Base-by-base conservation (phyloP, 2,888 invertebrate species). In the Pseudococcus longispinus region DNA sequence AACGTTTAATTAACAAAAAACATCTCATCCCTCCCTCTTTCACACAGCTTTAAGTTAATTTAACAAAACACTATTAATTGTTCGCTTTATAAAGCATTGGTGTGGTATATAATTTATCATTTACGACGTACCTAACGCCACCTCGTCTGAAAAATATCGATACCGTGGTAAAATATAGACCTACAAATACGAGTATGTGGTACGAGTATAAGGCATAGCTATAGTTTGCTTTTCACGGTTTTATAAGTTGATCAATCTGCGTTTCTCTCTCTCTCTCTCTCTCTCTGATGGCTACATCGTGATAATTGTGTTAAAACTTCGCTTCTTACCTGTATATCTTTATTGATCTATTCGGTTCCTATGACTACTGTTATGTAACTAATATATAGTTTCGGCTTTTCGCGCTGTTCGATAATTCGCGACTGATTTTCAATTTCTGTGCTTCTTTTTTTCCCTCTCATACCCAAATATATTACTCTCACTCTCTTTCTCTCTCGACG, bases 281-380 rank as follows among this genome's bases (percentile, higher is more conserved):
- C 37, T 37, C 70, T 70, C 70, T 70, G 70, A 70, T 70, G 70
- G 70, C 29, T 70, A 32, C 70, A 70, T 29, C 70, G 70, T 70
- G 70, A 70, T 70, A 70, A 70, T 70, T 29, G 18, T 70, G 29
- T 70, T 70, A 70, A 29, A 70, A 20, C 29, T 70, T 70, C 70
- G 32, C 29, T 70, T 29, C 70, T 70, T 70, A 70, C 15, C 29
- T 70, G 70, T 70, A 18, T 70, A 70, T 70, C 70, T 70, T 70
- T 70, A 70, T 70, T 70, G 70, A 70, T 70, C 70, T 70, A 70
- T 70, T 70, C 70, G 29, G 70, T 70, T 70, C 70, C 70, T 70
- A 70, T 70, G 70, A 70, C 70, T 70, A 70, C 70, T 70, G 70
- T 70, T 29, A 70, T 70, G 70, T 29, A 70, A 70, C 70, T 70